Conservation (phyloP, 2,113 vertebrate genomes). For the Delphinus delphis region DNA sequence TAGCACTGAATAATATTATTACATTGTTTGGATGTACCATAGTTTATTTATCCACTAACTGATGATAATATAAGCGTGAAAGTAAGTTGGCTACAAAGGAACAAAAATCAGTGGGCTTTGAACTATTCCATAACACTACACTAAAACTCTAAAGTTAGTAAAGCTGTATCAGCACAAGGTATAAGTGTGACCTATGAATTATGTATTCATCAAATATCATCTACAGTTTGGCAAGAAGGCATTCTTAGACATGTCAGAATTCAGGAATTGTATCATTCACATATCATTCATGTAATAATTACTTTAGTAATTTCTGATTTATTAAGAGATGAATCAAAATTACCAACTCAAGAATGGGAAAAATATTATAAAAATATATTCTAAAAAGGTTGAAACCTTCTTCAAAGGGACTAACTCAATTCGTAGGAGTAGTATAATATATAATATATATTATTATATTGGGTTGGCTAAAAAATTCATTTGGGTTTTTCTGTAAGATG, state of each 20-base stretch:
- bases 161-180: not conserved
- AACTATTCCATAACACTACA: not conserved
- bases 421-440: not conserved
- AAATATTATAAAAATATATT: not conserved
- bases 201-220: not conserved
- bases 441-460: not conserved
- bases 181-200: slow-evolving; percentile 6
- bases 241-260: not conserved
- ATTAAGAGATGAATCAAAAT: slow-evolving; percentile 9
- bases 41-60: not conserved
- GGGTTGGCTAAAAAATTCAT: too few relatives aligned
- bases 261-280: not conserved
- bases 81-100: slow-evolving; percentile 6
- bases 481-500: too few relatives aligned
- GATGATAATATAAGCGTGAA: not conserved
- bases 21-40: not conserved
- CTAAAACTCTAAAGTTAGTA: not conserved
- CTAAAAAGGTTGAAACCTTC: not conserved
- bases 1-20: not conserved
- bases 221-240: not conserved
- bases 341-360: not conserved
- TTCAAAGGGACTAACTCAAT: not conserved
- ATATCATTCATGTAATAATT: not conserved
- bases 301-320: not conserved
- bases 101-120: slow-evolving; percentile 10